Evolutionary conservation across 2,797 vertebrate species (phyloP).

Genomic region (Orientallactaga sibirica): DNA sequence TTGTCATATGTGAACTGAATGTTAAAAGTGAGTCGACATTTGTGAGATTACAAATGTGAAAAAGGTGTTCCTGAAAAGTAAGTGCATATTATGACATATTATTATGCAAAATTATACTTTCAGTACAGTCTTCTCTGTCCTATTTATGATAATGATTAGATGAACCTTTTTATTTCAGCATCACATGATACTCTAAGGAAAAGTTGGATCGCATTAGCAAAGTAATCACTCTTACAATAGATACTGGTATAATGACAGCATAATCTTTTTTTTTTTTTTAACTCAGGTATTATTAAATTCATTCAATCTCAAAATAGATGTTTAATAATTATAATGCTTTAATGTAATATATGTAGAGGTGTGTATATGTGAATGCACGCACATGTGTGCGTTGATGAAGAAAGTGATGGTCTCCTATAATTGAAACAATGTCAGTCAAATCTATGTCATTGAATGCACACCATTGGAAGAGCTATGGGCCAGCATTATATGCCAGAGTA

Average conservation of each 20-base stretch:
- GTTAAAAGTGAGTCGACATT: slow-evolving; percentile 8
- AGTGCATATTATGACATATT: not conserved
- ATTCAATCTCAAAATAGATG: not conserved
- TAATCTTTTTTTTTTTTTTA: not conserved
- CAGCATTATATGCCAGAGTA: not conserved
- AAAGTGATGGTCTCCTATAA: not conserved
- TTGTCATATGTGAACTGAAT: not conserved
- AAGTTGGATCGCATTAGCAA: too few species aligned
- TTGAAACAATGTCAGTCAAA: not conserved
- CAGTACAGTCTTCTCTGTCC: not conserved
- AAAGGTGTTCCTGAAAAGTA: not conserved
- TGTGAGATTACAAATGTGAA: not conserved
- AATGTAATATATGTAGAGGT: not conserved
- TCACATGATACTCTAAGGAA: not conserved
- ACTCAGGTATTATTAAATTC: not conserved
- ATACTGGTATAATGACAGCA: not conserved
- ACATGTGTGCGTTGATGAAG: not conserved
- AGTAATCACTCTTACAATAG: not conserved
- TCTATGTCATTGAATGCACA: not conserved
- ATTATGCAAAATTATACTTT: slow-evolving; percentile 20
- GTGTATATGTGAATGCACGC: too few species aligned
- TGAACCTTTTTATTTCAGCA: slow-evolving; percentile 7
- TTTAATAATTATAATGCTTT: not conserved
- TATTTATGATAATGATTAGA: slow-evolving; percentile 5
- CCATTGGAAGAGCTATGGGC: not conserved